These are phyloP conservation scores for Hybos culiciformis DNA, from an alignment of 2,888 invertebrate genomes.

Conservation along the genomic window DNA sequence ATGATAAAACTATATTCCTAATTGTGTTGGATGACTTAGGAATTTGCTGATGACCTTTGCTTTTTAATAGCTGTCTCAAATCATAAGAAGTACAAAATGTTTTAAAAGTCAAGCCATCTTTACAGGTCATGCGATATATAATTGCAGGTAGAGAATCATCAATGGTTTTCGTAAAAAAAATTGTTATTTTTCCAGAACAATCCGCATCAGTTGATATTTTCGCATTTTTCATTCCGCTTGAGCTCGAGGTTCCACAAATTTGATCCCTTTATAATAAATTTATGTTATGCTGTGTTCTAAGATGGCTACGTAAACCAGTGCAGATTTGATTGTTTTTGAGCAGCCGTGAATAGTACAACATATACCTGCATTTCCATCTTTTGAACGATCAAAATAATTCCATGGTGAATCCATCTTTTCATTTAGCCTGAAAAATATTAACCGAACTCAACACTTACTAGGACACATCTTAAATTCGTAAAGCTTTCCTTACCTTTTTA, in stretches of 20 bases:
- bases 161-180: background rate
- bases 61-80: background rate
- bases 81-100: conserved; percentile 2
- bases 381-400: background rate
- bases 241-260: background rate
- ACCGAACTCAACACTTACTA: too few species aligned
- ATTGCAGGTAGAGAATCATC: background rate
- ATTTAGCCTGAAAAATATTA: too few species aligned
- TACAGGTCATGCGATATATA: conserved; percentile 1
- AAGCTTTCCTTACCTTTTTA: too few species aligned
- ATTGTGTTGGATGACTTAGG: conserved; percentile 1
- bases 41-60: background rate
- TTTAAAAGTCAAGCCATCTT: conserved; percentile 2
- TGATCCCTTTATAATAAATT: background rate
- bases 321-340: background rate
- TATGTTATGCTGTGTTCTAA: background rate
- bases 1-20: background rate
- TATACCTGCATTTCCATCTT: conserved; percentile 1
- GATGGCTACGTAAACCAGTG: background rate
- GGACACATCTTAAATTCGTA: too few species aligned
- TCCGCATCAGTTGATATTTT: background rate
- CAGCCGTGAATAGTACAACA: conserved; percentile 1
- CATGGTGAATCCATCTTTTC: background rate
- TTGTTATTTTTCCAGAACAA: background rate
- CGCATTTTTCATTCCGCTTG: background rate